These are phyloP conservation scores for Streblospio benedicti DNA, from an alignment of 1,140 invertebrate genomes.

Conservation along the genomic window DNA sequence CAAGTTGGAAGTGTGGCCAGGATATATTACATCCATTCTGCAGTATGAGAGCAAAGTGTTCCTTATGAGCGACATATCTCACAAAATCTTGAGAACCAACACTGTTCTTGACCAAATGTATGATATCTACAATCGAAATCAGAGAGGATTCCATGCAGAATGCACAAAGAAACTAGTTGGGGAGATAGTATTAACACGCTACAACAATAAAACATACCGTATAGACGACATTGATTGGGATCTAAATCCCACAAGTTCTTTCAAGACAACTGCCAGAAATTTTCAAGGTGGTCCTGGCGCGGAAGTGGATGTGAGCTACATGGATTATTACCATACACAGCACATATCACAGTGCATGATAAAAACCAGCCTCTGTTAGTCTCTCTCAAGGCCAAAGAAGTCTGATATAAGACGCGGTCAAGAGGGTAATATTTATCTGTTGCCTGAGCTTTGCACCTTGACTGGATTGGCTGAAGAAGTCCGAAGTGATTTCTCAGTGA, in stretches of 20 bases:
- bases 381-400: conserved; percentile 31
- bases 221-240: conserved; percentile 80
- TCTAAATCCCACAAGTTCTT: conserved; percentile 54
- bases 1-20: conserved; percentile 72
- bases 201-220: conserved; percentile 83
- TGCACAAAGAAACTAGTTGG: conserved; percentile 59
- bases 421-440: conserved; percentile 27
- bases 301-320: too few relatives aligned
- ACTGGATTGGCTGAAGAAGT: conserved; percentile 41
- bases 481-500: conserved; percentile 37
- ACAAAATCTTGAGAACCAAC: conserved; percentile 67
- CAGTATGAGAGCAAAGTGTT: conserved; percentile 75
- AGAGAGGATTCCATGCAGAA: conserved; percentile 46
- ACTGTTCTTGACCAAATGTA: conserved; percentile 68
- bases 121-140: conserved; percentile 31
- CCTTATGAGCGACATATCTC: conserved; percentile 73
- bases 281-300: too few relatives aligned
- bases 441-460: conserved; percentile 41
- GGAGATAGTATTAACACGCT: conserved; percentile 70
- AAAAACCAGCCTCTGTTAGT: conserved; percentile 64
- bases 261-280: conserved; percentile 53
- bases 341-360: conserved; percentile 64
- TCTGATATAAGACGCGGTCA: conserved; percentile 32
- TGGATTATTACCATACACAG: too few relatives aligned
- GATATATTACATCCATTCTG: conserved; percentile 71